Evolutionary conservation across 2,797 vertebrate genomes (phyloP).

Genomic region (Carcharodon carcharias): DNA sequence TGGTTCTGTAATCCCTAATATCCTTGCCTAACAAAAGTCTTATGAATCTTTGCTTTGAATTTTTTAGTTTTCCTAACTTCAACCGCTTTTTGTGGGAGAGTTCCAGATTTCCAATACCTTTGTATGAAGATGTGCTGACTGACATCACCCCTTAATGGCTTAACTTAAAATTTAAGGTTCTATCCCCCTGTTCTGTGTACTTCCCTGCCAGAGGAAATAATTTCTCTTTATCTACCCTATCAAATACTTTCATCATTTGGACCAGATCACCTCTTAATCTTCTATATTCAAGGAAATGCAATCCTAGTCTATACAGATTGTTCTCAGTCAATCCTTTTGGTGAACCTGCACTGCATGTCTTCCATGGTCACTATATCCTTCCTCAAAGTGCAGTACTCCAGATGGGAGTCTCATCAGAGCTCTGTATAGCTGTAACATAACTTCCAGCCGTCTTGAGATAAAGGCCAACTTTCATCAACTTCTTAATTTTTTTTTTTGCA

Average conservation of each 20-base stretch:
- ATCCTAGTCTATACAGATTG: neutral
- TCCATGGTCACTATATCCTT: too few relatives aligned
- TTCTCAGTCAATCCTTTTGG: neutral
- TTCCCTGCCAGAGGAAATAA: neutral
- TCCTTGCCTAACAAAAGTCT: neutral
- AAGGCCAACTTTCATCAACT: too few relatives aligned
- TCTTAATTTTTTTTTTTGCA: too few relatives aligned
- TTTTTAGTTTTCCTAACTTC: neutral
- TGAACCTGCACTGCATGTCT: neutral
- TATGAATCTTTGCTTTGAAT: neutral
- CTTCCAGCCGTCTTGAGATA: too few relatives aligned
- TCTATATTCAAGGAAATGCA: neutral
- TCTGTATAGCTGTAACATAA: too few relatives aligned
- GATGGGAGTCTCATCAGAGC: too few relatives aligned
- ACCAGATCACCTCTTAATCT: neutral
- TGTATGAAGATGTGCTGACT: neutral
- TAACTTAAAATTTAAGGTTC: neutral
- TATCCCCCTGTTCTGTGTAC: neutral
- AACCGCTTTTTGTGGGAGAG: neutral
- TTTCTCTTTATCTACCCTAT: neutral
- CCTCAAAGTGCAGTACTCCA: too few relatives aligned
- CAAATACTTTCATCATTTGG: neutral
- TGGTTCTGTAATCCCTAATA: neutral
- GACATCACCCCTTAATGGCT: neutral
- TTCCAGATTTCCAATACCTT: neutral